Percentiles rank a stretch among this genome's conserved stretches.
phyloP scores from a whole-genome alignment of 2,113 vertebrate species.

The Synchiropus splendidus region DNA sequence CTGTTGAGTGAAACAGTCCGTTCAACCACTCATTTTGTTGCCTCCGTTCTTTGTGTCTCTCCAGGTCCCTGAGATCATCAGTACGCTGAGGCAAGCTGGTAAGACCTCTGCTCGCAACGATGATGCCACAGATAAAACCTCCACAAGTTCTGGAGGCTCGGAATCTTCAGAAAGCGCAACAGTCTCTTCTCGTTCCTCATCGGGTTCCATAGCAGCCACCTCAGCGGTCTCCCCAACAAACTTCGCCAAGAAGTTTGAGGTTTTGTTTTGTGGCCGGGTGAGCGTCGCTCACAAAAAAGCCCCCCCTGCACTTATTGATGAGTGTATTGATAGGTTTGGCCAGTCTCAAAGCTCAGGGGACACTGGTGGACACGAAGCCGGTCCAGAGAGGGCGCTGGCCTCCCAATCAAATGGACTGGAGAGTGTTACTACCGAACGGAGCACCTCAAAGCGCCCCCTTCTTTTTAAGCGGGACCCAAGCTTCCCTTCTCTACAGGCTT shows the following conservation, averaged over 20 bases:
- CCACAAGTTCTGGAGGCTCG: conserved; percentile 41
- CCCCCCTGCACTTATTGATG: conserved; percentile 89
- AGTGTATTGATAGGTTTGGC: conserved; percentile 94
- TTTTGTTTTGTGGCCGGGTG: conserved; percentile 88
- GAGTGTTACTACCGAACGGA: conserved; percentile 35
- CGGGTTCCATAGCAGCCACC: conserved; percentile 17
- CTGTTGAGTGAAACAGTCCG: no score
- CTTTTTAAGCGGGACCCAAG: conserved; percentile 76
- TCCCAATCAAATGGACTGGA: conserved; percentile 53
- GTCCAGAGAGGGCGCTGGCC: conserved; percentile 44
- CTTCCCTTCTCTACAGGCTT: conserved; percentile 71
- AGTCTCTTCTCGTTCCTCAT: conserved; percentile 57
- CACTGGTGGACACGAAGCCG: conserved; percentile 13
- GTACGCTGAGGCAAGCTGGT: conserved; percentile 85
- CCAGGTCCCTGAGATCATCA: conserved; percentile 94
- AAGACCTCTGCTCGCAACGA: conserved; percentile 83
- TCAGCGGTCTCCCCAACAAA: conserved; percentile 66
- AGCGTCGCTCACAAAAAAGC: conserved; percentile 91
- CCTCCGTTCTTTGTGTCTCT: conserved; percentile 1
- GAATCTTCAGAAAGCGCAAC: conserved; percentile 66
- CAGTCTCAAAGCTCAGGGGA: conserved; percentile 49
- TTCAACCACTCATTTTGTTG: background rate
- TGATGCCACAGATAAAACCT: conserved; percentile 59
- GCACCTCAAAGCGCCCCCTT: conserved; percentile 62
- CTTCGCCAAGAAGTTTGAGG: conserved; percentile 94